Evolutionary conservation across 1,140 invertebrate species (phyloP), one percentile per base, ranked within the genome.

Genomic region (Heliothis subflexa): DNA sequence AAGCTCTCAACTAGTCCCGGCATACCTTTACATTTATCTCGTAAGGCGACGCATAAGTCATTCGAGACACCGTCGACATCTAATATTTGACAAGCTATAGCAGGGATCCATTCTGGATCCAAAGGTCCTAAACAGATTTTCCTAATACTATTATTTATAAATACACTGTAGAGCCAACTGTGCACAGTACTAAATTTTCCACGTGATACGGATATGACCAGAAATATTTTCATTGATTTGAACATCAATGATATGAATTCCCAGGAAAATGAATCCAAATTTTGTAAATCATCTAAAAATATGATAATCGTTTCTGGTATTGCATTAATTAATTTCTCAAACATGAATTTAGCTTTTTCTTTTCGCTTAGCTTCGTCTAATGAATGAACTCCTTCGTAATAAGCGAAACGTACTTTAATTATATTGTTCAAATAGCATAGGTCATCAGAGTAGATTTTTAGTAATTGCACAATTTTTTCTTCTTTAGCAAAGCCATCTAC

Each of bases 21-120:
- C 66, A 91, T 83, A 49, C 94, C 93, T 71, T 93, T 90, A 77
- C 94, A 95, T 83, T 91, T 94, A 66, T 80, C 84, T 78, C 79
- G 87, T 4, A 95, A 81, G 14, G 93, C 84, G 72, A 89, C 83
- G 73, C 93, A 92, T 80, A 95, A 86, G 74, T 94, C 92, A 55
- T 84, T 88, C 28, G 93, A 89, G 13, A 95, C 89, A 14, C 89
- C 94, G 76, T 89, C 85, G 1, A 94, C 93, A 57, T 94, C 89
- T 80, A 95, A 84, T 82, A 95, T 93, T 87, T 94, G 93, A 83
- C 94, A 95, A 68, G 93, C 92, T 25, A 95, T 79, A 78, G 91
- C 78, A 3, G 91, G 80, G 70, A 93, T 91, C 88, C 86, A 94
- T 21, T 74, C 72, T 14, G 84, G 82, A 71, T 81, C 68, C 66